These are phyloP conservation scores for Chascanopsetta lugubris DNA, from an alignment of 2,113 vertebrate genomes.

Conservation along the genomic window DNA sequence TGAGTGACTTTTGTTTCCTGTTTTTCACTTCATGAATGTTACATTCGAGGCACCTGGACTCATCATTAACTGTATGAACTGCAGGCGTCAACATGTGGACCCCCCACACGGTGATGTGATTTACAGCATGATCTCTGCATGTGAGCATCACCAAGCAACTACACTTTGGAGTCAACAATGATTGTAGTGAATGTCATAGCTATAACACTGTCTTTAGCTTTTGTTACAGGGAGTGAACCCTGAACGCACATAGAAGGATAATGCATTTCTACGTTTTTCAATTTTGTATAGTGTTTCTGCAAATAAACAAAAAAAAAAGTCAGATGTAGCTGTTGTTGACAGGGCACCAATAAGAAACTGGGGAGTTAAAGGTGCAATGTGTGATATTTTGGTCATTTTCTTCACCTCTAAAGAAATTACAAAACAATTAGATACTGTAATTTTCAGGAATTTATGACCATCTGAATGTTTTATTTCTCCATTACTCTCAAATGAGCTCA, in stretches of 20 bases:
- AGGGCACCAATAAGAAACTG: too few species aligned
- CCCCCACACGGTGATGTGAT: slow-evolving; percentile 7
- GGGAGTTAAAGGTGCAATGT: too few species aligned
- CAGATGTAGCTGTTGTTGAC: too few species aligned
- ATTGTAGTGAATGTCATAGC: neutral
- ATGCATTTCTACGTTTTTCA: neutral
- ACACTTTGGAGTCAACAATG: neutral
- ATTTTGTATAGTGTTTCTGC: neutral
- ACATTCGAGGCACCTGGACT: neutral
- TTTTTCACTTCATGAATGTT: neutral
- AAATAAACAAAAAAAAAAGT: too few species aligned
- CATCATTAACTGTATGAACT: slow-evolving; percentile 12
- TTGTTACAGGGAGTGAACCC: neutral
- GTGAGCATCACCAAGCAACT: slow-evolving; percentile 20
- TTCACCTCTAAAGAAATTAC: too few species aligned
- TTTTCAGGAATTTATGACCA: too few species aligned
- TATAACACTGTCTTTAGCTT: neutral
- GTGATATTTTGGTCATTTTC: too few species aligned
- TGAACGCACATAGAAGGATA: neutral
- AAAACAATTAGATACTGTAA: too few species aligned
- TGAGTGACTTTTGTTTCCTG: neutral
- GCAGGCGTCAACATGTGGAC: slow-evolving; percentile 39
- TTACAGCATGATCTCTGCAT: slow-evolving; percentile 51
- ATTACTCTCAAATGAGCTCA: too few species aligned
- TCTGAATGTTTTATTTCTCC: too few species aligned